Evolutionary conservation across 2,888 invertebrate genomes (phyloP), one percentile per base, ranked within the genome.

Genomic region (Hofmannophila pseudospretella): DNA sequence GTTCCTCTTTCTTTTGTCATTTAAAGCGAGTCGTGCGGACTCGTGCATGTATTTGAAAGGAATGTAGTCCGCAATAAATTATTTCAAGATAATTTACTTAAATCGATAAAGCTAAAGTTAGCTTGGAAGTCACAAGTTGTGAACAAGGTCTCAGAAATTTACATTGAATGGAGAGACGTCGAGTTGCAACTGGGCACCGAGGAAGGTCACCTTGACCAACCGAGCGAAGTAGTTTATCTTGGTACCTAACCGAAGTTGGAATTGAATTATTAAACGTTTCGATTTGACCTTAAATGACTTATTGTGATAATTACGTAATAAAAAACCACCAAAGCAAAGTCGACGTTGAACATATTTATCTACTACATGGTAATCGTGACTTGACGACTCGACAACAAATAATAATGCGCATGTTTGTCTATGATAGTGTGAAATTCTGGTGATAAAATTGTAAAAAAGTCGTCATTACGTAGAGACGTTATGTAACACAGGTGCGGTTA

Each of bases 131-230:
- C 31, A 36, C 34, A 41, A 54, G 42, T 51, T 42, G 57, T 50
- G 49, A 65, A 63, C 67, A 70, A 75, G 74, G 69, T 60, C 67
- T 74, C 54, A 51, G 54, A 65, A 73, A 81, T 81, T 85, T 75
- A 75, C 78, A 82, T 81, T 81, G 74, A 85, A 84, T 80, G 65
- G 71, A 65, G 64, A 71, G 69, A 70, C 64, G 72, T 67, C 70
- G 71, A 69, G 62, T 70, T 61, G 63, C 66, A 62, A 67, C 73
- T 71, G 68, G 71, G 70, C 67, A 63, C 67, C 46, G 51, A 60
- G 60, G 71, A 75, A 78, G 81, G 82, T 81, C 81, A 84, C 81
- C 81, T 84, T 84, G 80, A 73, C 73, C 71, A 71, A 64, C 62
- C 62, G 42, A 58, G 54, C 66, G 51, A 49, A 57, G 60, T 51